Percentiles rank a stretch among this genome's conserved stretches.
Conservation (phyloP, 1,140 invertebrate genomes). For the Dendroctonus valens region DNA sequence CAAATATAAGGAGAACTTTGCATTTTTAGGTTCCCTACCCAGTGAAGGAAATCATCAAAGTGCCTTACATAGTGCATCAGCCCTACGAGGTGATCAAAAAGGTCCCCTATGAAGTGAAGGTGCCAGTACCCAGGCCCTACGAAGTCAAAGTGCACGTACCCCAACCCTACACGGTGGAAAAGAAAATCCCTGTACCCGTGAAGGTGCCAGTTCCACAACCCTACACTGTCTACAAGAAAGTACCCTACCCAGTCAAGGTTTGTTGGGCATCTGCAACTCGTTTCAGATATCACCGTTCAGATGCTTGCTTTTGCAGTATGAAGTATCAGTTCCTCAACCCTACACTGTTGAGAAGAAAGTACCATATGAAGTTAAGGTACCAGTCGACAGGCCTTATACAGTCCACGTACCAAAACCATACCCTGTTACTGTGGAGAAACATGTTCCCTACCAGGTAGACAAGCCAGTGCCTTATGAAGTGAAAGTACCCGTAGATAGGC, state of each 20-base stretch:
- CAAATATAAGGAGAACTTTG: too few species aligned
- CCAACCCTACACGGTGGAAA: conserved; percentile 74
- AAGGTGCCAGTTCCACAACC: conserved; percentile 67
- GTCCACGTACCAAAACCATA: conserved; percentile 73
- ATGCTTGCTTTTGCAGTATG: conserved; percentile 47
- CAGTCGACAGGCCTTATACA: conserved; percentile 70
- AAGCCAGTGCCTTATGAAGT: conserved; percentile 76
- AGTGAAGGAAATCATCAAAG: conserved; percentile 74
- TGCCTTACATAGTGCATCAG: conserved; percentile 68
- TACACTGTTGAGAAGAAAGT: conserved; percentile 74
- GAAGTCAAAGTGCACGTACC: conserved; percentile 75
- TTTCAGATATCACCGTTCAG: background rate
- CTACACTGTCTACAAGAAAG: conserved; percentile 72
- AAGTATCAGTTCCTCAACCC: conserved; percentile 66
- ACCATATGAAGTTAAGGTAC: conserved; percentile 70
- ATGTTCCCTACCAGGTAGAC: conserved; percentile 70
- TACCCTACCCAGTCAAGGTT: conserved; percentile 67
- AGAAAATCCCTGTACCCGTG: conserved; percentile 73
- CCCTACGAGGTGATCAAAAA: conserved; percentile 78
- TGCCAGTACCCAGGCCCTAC: conserved; percentile 73
- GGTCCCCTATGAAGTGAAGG: conserved; percentile 75
- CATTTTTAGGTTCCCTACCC: conserved; percentile 57
- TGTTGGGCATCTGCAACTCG: background rate
- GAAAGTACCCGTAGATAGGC: conserved; percentile 70
- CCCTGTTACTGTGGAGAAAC: conserved; percentile 72